Percentiles rank a stretch among this genome's conserved stretches.
phyloP scores from a whole-genome alignment of 37 sponge, comb jelly and placozoan genomes.

The Chondrilla cf. caribensis region DNA sequence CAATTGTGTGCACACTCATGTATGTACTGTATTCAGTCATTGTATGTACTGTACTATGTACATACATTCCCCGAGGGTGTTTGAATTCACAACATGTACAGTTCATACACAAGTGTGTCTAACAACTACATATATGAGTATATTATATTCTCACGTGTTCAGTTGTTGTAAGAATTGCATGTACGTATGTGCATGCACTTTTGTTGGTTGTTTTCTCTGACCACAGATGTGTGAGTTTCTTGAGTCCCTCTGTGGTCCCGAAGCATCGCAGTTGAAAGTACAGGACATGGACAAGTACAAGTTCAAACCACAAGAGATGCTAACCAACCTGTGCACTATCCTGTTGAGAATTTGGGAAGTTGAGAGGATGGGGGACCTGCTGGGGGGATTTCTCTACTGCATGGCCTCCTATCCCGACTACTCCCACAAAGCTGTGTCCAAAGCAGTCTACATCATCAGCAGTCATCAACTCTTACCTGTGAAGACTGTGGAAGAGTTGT shows the following conservation, averaged over 20 bases:
- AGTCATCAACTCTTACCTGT: neutral
- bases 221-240: slow-evolving; percentile 75
- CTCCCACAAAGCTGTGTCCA: slow-evolving; percentile 28
- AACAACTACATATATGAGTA: too few species aligned
- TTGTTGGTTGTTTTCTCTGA: neutral
- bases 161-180: too few species aligned
- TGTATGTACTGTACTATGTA: too few species aligned
- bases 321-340: slow-evolving; percentile 43
- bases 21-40: too few species aligned
- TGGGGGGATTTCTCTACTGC: slow-evolving; percentile 33
- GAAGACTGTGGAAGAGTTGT: neutral
- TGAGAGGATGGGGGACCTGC: neutral
- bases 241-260: slow-evolving; percentile 76
- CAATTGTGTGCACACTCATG: too few species aligned
- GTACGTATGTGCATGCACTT: too few species aligned
- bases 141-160: too few species aligned
- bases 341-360: slow-evolving; percentile 43
- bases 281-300: slow-evolving; percentile 61
- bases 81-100: too few species aligned
- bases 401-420: slow-evolving; percentile 73
- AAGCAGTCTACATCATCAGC: slow-evolving; percentile 35
- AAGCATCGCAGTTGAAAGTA: slow-evolving; percentile 65
- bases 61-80: too few species aligned
- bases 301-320: slow-evolving; percentile 60
- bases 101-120: too few species aligned